Conservation (phyloP, 2,888 invertebrate genomes). For the Oxystoma pomonae region DNA sequence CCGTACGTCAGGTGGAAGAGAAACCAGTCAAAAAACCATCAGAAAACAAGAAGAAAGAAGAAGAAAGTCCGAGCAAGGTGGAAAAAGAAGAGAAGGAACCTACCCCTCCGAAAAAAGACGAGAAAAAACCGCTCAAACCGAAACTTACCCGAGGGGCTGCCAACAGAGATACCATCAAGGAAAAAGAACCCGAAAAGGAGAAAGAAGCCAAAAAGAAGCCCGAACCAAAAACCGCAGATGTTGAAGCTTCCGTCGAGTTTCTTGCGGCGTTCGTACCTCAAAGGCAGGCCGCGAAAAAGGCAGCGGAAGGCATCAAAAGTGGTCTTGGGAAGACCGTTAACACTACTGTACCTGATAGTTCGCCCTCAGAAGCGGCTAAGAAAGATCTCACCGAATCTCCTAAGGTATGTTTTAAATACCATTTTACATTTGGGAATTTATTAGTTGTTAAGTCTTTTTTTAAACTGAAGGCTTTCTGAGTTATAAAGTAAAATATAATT, state of each 20-base stretch:
- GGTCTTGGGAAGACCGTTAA: conserved; percentile 55
- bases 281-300: conserved; percentile 86
- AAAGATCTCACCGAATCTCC: conserved; percentile 22
- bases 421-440: too few relatives aligned
- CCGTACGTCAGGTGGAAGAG: conserved; percentile 34
- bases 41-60: conserved; percentile 25
- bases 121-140: conserved; percentile 14
- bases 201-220: conserved; percentile 30
- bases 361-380: conserved; percentile 36
- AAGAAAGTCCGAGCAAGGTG: conserved; percentile 15
- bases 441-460: too few relatives aligned
- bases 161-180: conserved; percentile 40
- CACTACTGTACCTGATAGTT: conserved; percentile 22
- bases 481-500: too few relatives aligned
- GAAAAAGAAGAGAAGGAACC: conserved; percentile 27
- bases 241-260: conserved; percentile 48
- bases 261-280: conserved; percentile 83
- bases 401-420: background rate
- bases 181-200: conserved; percentile 39
- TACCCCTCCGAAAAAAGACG: background rate
- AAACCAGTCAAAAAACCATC: conserved; percentile 32
- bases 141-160: conserved; percentile 9
- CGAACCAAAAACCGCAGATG: conserved; percentile 54
- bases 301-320: conserved; percentile 85
- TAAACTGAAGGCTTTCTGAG: too few relatives aligned